phyloP scores from a whole-genome alignment of 2,113 vertebrate species.

The Gallinago undulata region DNA sequence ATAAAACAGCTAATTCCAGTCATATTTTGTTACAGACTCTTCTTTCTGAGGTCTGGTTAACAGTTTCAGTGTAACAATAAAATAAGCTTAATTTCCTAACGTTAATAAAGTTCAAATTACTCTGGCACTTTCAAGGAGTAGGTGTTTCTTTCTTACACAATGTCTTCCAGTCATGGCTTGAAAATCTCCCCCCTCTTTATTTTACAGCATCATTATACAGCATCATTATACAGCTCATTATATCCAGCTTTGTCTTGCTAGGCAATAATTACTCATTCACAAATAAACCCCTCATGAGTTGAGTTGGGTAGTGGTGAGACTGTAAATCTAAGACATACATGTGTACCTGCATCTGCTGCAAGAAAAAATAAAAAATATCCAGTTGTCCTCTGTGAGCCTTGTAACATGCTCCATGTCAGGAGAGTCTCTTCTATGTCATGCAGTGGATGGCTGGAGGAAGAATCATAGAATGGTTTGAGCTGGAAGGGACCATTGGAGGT shows the following conservation, averaged over 20 bases:
- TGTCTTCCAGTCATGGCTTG: not conserved
- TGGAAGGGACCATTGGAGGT: not conserved
- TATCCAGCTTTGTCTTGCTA: not conserved
- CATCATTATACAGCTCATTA: no score
- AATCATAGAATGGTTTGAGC: not conserved
- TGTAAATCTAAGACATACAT: not conserved
- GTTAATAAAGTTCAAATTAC: not conserved
- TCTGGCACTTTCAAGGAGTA: not conserved
- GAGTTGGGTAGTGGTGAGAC: not conserved
- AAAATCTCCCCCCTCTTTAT: not conserved
- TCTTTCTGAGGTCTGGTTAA: not conserved
- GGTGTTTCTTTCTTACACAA: not conserved
- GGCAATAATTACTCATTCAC: not conserved
- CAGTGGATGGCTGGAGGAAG: not conserved
- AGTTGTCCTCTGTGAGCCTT: not conserved
- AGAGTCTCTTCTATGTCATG: not conserved
- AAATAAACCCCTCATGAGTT: not conserved
- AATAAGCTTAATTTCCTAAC: not conserved
- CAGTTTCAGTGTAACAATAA: not conserved
- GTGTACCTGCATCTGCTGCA: not conserved
- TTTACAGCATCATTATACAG: not conserved
- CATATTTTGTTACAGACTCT: not conserved
- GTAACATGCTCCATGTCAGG: accelerated
- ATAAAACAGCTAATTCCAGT: not conserved
- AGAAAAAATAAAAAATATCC: not conserved